Percentiles rank a stretch among this genome's conserved stretches.
These are phyloP conservation scores for Trissoscelio sp. DNA, from an alignment of 2,888 invertebrate species.

Conservation along the genomic window DNA sequence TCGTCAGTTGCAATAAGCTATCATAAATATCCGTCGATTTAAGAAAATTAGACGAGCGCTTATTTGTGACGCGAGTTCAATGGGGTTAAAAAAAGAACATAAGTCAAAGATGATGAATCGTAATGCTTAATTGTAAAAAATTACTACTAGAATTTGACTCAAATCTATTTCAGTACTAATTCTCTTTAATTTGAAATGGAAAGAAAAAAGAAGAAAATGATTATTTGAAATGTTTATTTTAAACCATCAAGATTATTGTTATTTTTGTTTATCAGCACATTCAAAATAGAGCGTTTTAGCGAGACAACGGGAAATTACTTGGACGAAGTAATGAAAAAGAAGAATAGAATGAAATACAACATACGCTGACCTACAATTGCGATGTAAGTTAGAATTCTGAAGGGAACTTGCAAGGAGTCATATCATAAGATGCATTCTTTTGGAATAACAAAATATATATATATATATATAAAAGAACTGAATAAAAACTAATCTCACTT, in stretches of 20 bases:
- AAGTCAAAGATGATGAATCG: constrained; percentile 12
- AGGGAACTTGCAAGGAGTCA: not conserved
- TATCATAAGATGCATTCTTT: constrained; percentile 1
- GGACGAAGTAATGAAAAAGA: constrained; percentile 25
- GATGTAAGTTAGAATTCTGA: constrained; percentile 1
- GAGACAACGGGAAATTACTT: constrained; percentile 49
- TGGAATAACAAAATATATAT: not conserved
- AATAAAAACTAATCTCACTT: too few relatives aligned
- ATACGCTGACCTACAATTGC: constrained; percentile 38
- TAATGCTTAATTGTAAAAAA: too few relatives aligned
- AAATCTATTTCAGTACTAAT: too few relatives aligned
- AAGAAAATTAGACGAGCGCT: constrained; percentile 9
- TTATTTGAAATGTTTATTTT: too few relatives aligned
- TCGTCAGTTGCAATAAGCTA: not conserved
- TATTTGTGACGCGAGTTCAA: constrained; percentile 3
- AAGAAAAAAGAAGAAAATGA: too few relatives aligned
- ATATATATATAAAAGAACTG: too few relatives aligned
- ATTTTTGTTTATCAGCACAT: too few relatives aligned
- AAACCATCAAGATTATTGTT: too few relatives aligned
- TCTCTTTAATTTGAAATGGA: too few relatives aligned
- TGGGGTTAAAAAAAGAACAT: not conserved
- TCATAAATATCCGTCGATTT: constrained; percentile 17
- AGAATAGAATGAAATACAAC: constrained; percentile 39
- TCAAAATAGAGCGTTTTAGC: too few relatives aligned
- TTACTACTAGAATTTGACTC: too few relatives aligned